Base-by-base conservation (phyloP, 2,797 vertebrate species). In the Mus spretus region DNA sequence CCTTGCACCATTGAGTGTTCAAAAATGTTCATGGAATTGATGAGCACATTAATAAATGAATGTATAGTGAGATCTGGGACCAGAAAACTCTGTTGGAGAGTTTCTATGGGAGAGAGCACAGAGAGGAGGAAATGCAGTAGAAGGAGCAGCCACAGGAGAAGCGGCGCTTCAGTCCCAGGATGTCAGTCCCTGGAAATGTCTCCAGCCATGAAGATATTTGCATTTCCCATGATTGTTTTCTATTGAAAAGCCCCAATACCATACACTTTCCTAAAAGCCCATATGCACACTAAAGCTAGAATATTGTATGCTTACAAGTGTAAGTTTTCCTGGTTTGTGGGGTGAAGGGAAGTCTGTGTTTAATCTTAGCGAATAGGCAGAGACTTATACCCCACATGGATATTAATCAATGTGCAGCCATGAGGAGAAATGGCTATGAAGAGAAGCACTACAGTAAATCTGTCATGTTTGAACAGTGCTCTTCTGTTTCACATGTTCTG, bases 21-120 rank as follows among this genome's bases (percentile, higher is more conserved):
- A 93, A 37, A 85, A 93, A 6, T 83, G 3, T 53, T 92, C 93
- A 40, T 15, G 63, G 55, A 90, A 83, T 50, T 83, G 55, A 50
- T 80, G 34, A 88, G 61, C 82, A 61, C 11, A 61, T 34, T 6
- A 70, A 22, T 75, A 90, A 77, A 59, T 91, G 28, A 94, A 90
- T 37, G 87, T 44, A 59, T 20, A 80, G 0, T 83, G 17, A 4
- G 78, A 91, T 12, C 14, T 87, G 44, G 40, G 70, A 87, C 47
- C 34, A 80, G 26, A 78, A 89, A 70, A 61, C 20, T 63, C 47
- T 67, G 94, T 34, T 86, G n/a, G 31, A 89, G 50, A 9, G 34
- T 37, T 37, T 95, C 65, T 85, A 4, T 67, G 59, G 37, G 24
- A 95, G 95, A 6, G 17, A 91, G 77, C 80, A 12, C 28, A 89